Evolutionary conservation across 2,113 vertebrate genomes (phyloP).

Genomic region (Oryzias celebensis): DNA sequence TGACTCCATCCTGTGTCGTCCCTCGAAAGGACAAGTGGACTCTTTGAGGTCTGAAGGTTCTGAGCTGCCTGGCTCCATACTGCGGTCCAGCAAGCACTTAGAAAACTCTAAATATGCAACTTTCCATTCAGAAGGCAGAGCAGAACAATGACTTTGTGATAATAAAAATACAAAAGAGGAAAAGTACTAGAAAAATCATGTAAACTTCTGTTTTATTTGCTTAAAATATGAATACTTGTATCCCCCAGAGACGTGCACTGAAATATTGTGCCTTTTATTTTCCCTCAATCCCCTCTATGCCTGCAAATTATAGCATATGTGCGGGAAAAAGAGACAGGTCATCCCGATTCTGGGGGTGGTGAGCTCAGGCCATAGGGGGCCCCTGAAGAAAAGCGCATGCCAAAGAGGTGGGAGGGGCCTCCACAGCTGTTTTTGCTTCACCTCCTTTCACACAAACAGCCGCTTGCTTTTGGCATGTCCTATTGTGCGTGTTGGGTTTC

Average conservation of each 20-base stretch:
- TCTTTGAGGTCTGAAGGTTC: conserved; percentile 6
- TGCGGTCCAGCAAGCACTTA: background rate
- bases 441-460: conserved; percentile 7
- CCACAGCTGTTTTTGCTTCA: conserved; percentile 54
- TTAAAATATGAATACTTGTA: too few relatives aligned
- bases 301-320: conserved; percentile 6
- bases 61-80: conserved; percentile 16
- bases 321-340: background rate
- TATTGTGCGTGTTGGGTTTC: background rate
- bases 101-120: background rate
- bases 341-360: conserved; percentile 29
- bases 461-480: conserved; percentile 17
- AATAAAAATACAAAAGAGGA: too few relatives aligned
- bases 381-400: conserved; percentile 50
- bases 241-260: background rate
- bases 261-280: background rate
- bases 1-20: conserved; percentile 69
- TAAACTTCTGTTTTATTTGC: too few relatives aligned
- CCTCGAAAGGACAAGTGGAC: conserved; percentile 46
- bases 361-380: conserved; percentile 37
- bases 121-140: too few relatives aligned
- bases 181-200: too few relatives aligned
- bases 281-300: background rate
- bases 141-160: too few relatives aligned
- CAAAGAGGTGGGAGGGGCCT: conserved; percentile 47